Conservation (phyloP, 2,113 vertebrate species). For the Acanthochromis polyacanthus region DNA sequence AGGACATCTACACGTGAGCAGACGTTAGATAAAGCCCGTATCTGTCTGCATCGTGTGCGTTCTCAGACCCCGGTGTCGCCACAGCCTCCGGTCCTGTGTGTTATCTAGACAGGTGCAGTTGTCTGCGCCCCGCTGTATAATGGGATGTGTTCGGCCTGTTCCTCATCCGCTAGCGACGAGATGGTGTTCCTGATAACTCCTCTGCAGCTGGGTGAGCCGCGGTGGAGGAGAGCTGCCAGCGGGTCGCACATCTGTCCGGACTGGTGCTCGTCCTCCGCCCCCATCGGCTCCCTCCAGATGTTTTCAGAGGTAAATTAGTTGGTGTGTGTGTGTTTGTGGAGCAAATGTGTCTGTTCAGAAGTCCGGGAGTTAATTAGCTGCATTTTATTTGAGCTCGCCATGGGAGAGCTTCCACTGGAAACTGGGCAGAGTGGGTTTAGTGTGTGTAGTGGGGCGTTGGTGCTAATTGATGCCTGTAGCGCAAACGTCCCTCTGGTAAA, state of each 20-base stretch:
- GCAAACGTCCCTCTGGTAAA: slow-evolving; percentile 8
- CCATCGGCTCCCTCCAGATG: slow-evolving; percentile 52
- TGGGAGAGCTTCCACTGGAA: slow-evolving; percentile 14
- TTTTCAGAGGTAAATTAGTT: slow-evolving; percentile 20
- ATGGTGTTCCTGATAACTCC: slow-evolving; percentile 70
- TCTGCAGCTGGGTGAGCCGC: slow-evolving; percentile 13
- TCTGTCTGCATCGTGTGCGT: slow-evolving; percentile 17
- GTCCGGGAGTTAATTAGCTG: slow-evolving; percentile 22
- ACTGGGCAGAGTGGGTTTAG: no score
- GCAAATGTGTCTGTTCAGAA: neutral
- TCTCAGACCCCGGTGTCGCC: neutral
- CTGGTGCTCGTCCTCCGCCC: neutral
- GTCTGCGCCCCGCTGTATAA: slow-evolving; percentile 59
- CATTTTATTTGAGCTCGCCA: neutral
- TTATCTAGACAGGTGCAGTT: slow-evolving; percentile 74
- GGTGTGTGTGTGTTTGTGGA: neutral
- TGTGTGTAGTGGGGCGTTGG: slow-evolving; percentile 2
- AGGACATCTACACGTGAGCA: neutral
- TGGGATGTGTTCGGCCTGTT: slow-evolving; percentile 59
- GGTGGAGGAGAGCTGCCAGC: neutral
- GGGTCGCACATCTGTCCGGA: slow-evolving; percentile 18
- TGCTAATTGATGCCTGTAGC: slow-evolving; percentile 29
- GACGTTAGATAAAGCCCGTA: slow-evolving; percentile 14
- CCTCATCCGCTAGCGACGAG: no score
- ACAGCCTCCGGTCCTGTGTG: slow-evolving; percentile 19